Conservation (phyloP, 1,140 invertebrate species). For the Ruditapes philippinarum region DNA sequence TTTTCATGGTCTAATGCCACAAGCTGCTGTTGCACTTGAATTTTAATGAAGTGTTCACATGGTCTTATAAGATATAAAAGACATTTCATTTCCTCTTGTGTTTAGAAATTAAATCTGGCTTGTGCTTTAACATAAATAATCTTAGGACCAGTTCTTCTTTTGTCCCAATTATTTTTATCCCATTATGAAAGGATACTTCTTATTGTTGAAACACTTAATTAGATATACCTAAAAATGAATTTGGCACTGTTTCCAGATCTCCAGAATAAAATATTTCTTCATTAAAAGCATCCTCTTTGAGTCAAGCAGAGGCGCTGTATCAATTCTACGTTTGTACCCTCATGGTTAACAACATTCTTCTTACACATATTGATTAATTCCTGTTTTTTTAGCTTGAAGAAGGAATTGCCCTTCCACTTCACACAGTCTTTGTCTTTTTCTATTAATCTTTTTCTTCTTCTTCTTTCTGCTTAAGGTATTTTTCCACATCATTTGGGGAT, state of each 20-base stretch:
- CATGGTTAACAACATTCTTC: no score
- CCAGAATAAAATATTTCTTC: not conserved
- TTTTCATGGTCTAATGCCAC: not conserved
- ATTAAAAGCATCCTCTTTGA: not conserved
- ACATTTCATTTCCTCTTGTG: not conserved
- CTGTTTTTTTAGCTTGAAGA: not conserved
- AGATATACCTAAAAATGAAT: not conserved
- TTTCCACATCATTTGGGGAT: not conserved
- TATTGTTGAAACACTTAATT: not conserved
- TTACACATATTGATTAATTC: not conserved
- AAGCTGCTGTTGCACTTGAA: not conserved
- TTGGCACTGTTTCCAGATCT: not conserved
- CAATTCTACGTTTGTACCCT: not conserved
- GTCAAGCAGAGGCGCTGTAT: not conserved
- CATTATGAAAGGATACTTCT: not conserved
- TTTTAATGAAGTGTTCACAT: not conserved
- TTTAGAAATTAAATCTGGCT: not conserved
- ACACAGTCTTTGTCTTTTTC: not conserved
- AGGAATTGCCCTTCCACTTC: no score
- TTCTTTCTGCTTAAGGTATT: not conserved
- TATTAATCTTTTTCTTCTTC: not conserved
- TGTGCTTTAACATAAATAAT: not conserved
- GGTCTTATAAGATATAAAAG: not conserved
- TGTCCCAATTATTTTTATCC: not conserved
- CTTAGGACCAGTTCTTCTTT: not conserved